Percentiles rank a stretch among this genome's conserved stretches.
phyloP scores from a whole-genome alignment of 2,113 vertebrate genomes.

The Atractosteus spatula region DNA sequence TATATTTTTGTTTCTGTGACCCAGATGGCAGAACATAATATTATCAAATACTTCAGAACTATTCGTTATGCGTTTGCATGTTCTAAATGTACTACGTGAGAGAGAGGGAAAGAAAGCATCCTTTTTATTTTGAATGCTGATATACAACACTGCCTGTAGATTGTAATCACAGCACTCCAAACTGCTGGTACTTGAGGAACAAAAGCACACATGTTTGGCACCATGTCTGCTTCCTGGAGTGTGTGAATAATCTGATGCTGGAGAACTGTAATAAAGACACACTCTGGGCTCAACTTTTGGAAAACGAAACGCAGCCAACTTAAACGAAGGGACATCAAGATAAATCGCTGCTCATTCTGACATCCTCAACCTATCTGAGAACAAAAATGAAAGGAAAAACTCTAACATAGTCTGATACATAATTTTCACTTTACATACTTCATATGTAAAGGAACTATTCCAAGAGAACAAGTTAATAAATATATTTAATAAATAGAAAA shows the following conservation, averaged over 20 bases:
- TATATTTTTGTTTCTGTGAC: too few species aligned
- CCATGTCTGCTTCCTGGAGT: background rate
- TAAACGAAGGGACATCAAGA: slow-evolving; percentile 34
- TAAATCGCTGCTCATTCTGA: slow-evolving; percentile 5
- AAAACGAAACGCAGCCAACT: slow-evolving; percentile 28
- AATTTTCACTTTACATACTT: background rate
- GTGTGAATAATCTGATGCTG: slow-evolving; percentile 31
- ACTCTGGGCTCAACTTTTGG: slow-evolving; percentile 34
- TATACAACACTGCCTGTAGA: slow-evolving; percentile 43
- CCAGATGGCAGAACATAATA: too few species aligned
- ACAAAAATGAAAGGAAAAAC: background rate
- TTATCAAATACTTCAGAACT: too few species aligned
- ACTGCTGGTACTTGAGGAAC: slow-evolving; percentile 44
- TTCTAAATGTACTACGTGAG: background rate
- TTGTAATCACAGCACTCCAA: slow-evolving; percentile 41
- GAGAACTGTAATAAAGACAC: slow-evolving; percentile 52
- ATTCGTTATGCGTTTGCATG: too few species aligned
- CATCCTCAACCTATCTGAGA: background rate
- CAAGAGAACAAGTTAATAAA: background rate
- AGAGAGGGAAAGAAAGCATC: too few species aligned
- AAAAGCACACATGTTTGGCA: slow-evolving; percentile 52
- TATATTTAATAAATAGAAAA: background rate
- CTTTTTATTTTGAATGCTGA: slow-evolving; percentile 37
- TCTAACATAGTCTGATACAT: background rate
- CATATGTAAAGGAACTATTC: background rate